A percentile compares a stretch with the other conserved stretches of the same genome.
These are phyloP conservation scores for Atta cephalotes DNA, from an alignment of 1,140 invertebrate genomes.

Conservation along the genomic window DNA sequence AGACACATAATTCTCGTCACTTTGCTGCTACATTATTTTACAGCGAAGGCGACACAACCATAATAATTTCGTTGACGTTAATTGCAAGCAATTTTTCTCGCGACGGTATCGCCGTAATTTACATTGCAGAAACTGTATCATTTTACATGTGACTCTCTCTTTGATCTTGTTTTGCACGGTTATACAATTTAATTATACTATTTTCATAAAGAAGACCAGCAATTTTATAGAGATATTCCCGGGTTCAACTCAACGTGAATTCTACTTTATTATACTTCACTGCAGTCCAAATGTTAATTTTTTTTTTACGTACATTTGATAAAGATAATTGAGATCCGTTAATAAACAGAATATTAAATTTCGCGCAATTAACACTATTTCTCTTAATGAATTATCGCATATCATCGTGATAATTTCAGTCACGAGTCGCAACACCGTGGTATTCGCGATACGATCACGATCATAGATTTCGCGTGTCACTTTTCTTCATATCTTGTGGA, in stretches of 20 bases:
- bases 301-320: neutral
- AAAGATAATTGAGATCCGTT: neutral
- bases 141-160: neutral
- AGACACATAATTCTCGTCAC: slow-evolving; percentile 44
- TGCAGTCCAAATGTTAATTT: neutral
- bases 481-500: neutral
- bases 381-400: slow-evolving; percentile 9
- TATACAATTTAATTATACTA: slow-evolving; percentile 30
- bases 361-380: neutral
- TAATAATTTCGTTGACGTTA: slow-evolving; percentile 35
- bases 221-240: neutral
- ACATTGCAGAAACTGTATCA: neutral
- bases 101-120: slow-evolving; percentile 20
- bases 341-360: slow-evolving; percentile 19
- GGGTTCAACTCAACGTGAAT: neutral
- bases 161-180: slow-evolving; percentile 10
- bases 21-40: slow-evolving; percentile 40
- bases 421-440: neutral
- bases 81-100: slow-evolving; percentile 23
- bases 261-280: neutral
- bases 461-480: slow-evolving; percentile 43
- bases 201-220: neutral
- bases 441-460: slow-evolving; percentile 27
- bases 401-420: neutral
- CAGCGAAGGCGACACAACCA: neutral